Conservation (phyloP, 2,797 vertebrate species). For the Novumbra hubbsi region DNA sequence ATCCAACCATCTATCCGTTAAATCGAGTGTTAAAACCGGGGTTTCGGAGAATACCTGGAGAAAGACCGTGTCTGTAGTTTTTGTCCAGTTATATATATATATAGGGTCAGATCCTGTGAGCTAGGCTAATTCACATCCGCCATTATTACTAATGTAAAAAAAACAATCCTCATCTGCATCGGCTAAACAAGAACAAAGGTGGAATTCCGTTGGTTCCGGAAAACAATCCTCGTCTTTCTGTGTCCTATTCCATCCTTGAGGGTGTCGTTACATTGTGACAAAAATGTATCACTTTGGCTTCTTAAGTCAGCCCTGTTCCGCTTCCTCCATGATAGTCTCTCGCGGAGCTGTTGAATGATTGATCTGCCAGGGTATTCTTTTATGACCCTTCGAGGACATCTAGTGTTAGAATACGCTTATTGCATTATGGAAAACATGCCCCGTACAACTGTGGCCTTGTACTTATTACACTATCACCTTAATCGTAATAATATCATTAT, state of each 20-base stretch:
- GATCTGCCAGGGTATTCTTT: slow-evolving; percentile 76
- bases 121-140: slow-evolving; percentile 82
- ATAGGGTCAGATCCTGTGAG: slow-evolving; percentile 81
- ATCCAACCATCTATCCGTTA: slow-evolving; percentile 62
- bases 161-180: slow-evolving; percentile 56
- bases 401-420: slow-evolving; percentile 59
- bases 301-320: slow-evolving; percentile 82
- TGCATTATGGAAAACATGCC: slow-evolving; percentile 47
- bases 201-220: slow-evolving; percentile 40
- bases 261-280: slow-evolving; percentile 71
- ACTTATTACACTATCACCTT: neutral
- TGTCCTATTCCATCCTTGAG: slow-evolving; percentile 60
- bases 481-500: neutral
- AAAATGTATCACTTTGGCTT: slow-evolving; percentile 82
- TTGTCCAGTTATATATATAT: slow-evolving; percentile 81
- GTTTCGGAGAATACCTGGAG: slow-evolving; percentile 83
- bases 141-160: slow-evolving; percentile 85
- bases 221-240: slow-evolving; percentile 44
- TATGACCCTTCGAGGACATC: slow-evolving; percentile 79
- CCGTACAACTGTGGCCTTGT: neutral
- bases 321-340: slow-evolving; percentile 88
- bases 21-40: slow-evolving; percentile 75
- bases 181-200: slow-evolving; percentile 32
- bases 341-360: slow-evolving; percentile 87
- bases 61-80: slow-evolving; percentile 83